A percentile compares a stretch with the other conserved stretches of the same genome.
These are phyloP conservation scores for Endotricha flammealis DNA, from an alignment of 2,888 invertebrate species.

Conservation along the genomic window DNA sequence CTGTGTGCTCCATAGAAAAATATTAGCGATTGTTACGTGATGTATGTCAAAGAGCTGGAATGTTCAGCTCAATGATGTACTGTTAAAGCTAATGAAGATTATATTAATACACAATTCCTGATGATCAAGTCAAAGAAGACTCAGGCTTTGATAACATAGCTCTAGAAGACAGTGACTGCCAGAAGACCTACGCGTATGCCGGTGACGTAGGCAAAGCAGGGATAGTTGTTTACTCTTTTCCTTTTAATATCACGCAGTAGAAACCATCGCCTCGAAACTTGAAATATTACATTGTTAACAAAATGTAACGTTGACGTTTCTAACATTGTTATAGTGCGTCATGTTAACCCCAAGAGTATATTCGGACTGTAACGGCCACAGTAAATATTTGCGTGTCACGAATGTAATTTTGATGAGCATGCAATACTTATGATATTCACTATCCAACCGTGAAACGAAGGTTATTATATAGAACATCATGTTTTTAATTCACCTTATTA, in stretches of 20 bases:
- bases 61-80: too few relatives aligned
- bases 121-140: constrained; percentile 80
- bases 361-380: constrained; percentile 8
- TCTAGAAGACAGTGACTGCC: constrained; percentile 85
- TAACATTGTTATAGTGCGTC: constrained; percentile 8
- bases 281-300: too few relatives aligned
- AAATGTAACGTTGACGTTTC: background rate
- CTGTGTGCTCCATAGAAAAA: too few relatives aligned
- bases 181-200: constrained; percentile 84
- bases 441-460: constrained; percentile 15
- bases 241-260: too few relatives aligned
- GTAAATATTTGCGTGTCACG: constrained; percentile 19
- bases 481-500: constrained; percentile 11
- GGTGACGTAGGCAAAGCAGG: constrained; percentile 84
- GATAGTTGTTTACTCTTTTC: constrained; percentile 87
- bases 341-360: constrained; percentile 3
- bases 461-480: background rate
- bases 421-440: constrained; percentile 20
- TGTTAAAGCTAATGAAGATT: too few relatives aligned
- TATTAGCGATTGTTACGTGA: too few relatives aligned
- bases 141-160: constrained; percentile 87
- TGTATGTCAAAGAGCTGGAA: too few relatives aligned
- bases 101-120: constrained; percentile 81
- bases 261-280: too few relatives aligned
- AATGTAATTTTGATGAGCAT: constrained; percentile 19